These are phyloP conservation scores for Chelonia mydas DNA, from an alignment of 2,797 vertebrate genomes.

Conservation along the genomic window DNA sequence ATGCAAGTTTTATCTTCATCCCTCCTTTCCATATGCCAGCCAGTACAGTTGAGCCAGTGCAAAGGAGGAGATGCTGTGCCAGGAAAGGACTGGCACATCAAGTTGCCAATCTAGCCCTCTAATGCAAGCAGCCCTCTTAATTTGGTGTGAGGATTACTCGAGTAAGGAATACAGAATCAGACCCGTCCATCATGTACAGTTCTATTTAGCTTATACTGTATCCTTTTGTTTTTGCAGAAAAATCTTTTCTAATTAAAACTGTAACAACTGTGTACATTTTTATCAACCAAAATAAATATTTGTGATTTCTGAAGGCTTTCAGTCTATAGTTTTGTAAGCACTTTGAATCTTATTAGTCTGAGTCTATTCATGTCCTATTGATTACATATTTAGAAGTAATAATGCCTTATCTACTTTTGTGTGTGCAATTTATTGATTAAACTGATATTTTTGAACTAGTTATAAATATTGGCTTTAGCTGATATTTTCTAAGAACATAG, in stretches of 20 bases:
- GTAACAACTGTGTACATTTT: neutral
- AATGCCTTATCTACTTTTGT: conserved; percentile 25
- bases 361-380: neutral
- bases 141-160: no score
- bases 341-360: neutral
- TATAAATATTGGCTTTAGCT: neutral
- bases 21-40: neutral
- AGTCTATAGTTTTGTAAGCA: conserved; percentile 4
- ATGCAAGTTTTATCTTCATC: neutral
- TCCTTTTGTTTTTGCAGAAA: neutral
- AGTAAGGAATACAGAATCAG: no score
- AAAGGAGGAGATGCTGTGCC: neutral
- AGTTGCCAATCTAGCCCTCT: no score
- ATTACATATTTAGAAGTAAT: conserved; percentile 19
- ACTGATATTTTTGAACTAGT: neutral
- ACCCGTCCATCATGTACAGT: no score
- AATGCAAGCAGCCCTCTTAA: no score
- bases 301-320: neutral
- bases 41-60: neutral
- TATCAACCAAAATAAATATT: conserved; percentile 37
- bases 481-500: neutral
- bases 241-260: neutral
- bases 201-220: neutral
- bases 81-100: neutral
- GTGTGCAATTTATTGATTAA: conserved; percentile 33